Percentiles rank a stretch among this genome's conserved stretches.
Evolutionary conservation across 2,797 vertebrate species (phyloP).

Genomic region (Saxicola maurus): DNA sequence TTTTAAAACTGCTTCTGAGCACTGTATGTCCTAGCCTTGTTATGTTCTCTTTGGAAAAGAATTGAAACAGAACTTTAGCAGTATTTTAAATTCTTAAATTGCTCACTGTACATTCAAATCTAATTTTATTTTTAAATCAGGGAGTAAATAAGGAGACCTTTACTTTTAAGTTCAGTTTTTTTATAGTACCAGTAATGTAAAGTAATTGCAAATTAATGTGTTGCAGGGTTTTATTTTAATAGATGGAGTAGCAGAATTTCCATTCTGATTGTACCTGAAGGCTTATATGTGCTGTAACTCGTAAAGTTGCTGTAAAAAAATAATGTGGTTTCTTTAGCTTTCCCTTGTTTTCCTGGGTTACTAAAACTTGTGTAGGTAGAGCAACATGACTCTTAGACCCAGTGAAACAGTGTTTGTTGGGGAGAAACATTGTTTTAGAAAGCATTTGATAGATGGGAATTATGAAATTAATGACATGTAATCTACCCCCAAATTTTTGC

Average conservation of each 20-base stretch:
- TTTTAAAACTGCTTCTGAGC: not conserved
- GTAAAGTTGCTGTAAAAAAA: not conserved
- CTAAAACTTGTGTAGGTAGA: not conserved
- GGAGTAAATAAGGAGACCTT: not conserved
- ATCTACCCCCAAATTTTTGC: not conserved
- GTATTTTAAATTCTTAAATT: not conserved
- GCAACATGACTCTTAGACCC: not conserved
- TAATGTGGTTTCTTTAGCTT: not conserved
- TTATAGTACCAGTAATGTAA: not conserved
- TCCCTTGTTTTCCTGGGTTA: not conserved
- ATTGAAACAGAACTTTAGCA: not conserved
- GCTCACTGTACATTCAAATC: not conserved
- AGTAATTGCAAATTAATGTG: not conserved
- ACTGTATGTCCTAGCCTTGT: not conserved
- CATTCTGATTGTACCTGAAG: not conserved
- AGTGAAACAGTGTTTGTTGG: not conserved
- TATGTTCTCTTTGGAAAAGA: not conserved
- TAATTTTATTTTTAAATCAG: not conserved
- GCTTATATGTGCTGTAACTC: not conserved
- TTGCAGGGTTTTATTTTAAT: not conserved
- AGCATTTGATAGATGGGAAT: not conserved
- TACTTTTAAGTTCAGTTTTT: not conserved
- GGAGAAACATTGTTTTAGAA: not conserved
- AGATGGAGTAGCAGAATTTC: not conserved
- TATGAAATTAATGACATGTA: not conserved